Evolutionary conservation across 2,797 vertebrate genomes (phyloP).

Genomic region (Ctenopoma multispine): DNA sequence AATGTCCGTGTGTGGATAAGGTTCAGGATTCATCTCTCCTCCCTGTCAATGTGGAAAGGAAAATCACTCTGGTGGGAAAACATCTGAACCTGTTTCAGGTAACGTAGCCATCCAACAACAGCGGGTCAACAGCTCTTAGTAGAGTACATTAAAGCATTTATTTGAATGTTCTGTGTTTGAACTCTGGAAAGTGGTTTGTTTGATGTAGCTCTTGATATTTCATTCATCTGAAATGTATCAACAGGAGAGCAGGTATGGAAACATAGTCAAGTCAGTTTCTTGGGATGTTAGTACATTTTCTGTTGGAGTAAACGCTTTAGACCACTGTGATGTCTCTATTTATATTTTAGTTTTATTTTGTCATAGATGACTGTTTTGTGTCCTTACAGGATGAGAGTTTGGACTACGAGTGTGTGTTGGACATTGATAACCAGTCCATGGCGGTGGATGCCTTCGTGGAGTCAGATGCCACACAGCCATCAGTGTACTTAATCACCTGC

Average conservation of each 20-base stretch:
- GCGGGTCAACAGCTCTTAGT: background rate
- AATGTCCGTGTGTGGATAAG: slow-evolving; percentile 92
- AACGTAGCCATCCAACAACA: slow-evolving; percentile 22
- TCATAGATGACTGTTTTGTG: background rate
- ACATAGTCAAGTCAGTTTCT: background rate
- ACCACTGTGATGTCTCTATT: background rate
- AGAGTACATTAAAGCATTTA: too few relatives aligned
- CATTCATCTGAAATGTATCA: too few relatives aligned
- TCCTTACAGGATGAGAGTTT: slow-evolving; percentile 85
- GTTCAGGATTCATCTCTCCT: slow-evolving; percentile 89
- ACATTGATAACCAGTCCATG: slow-evolving; percentile 88
- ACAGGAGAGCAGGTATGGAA: background rate
- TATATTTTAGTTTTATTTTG: background rate
- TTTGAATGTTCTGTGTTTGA: too few relatives aligned
- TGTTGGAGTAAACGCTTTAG: background rate
- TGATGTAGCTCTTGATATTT: too few relatives aligned
- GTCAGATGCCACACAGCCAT: slow-evolving; percentile 78
- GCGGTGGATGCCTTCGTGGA: slow-evolving; percentile 89
- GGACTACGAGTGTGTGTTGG: slow-evolving; percentile 91
- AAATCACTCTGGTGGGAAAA: slow-evolving; percentile 89
- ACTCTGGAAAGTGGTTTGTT: too few relatives aligned
- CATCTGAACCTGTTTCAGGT: slow-evolving; percentile 94
- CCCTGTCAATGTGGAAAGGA: slow-evolving; percentile 89
- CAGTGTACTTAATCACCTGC: slow-evolving; percentile 89
- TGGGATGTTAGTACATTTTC: background rate